Evolutionary conservation across 2,797 vertebrate genomes (phyloP).

Genomic region (Notamacropus eugenii): DNA sequence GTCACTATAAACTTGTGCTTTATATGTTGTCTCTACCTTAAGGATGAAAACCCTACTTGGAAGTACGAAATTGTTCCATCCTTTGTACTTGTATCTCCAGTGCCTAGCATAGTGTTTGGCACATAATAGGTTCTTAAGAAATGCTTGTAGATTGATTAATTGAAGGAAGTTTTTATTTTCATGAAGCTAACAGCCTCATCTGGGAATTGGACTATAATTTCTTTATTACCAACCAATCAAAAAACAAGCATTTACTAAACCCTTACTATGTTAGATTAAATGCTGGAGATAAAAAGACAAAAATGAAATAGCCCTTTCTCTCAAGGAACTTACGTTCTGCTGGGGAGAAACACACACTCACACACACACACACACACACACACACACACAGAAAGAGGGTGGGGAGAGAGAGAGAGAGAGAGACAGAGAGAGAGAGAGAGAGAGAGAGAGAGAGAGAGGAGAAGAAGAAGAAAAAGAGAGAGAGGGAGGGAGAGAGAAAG

Average conservation of each 20-base stretch:
- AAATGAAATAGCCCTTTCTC: not conserved
- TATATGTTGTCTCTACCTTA: not conserved
- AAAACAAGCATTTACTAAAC: not conserved
- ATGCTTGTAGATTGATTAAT: not conserved
- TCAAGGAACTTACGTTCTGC: not conserved
- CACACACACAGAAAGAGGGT: not conserved
- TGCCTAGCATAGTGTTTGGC: not conserved
- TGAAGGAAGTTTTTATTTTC: not conserved
- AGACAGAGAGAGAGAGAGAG: not conserved
- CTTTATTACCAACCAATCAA: not conserved
- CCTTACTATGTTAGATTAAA: not conserved
- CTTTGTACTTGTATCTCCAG: not conserved
- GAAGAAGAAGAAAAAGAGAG: too few species aligned
- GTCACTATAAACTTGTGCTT: not conserved
- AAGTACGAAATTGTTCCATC: not conserved
- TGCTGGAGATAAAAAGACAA: not conserved
- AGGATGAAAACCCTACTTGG: not conserved
- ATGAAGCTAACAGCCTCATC: not conserved
- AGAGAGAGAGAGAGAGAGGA: too few species aligned
- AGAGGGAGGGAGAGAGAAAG: too few species aligned
- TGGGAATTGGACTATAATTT: not conserved
- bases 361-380: not conserved
- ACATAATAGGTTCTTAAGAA: not conserved
- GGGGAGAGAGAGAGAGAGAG: too few species aligned
- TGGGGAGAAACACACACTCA: not conserved